These are phyloP conservation scores for Oreortyx pictus DNA, from an alignment of 2,797 vertebrate genomes.

Conservation along the genomic window DNA sequence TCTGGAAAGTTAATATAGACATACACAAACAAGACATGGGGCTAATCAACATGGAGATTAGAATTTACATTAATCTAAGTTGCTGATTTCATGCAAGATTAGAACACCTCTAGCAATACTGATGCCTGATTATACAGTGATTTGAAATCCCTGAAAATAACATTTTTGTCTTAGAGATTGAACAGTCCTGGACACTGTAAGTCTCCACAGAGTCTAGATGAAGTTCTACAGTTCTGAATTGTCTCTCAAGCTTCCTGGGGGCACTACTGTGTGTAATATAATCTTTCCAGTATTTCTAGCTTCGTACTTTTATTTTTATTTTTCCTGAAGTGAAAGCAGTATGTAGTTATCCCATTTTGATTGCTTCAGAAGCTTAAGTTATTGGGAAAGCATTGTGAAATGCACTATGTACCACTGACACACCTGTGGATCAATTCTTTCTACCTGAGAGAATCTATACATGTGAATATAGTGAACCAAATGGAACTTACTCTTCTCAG, in stretches of 20 bases:
- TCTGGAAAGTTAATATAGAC: neutral
- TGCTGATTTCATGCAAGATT: neutral
- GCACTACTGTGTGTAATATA: neutral
- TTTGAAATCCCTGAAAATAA: neutral
- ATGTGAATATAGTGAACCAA: fast-evolving
- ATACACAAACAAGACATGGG: neutral
- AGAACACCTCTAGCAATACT: neutral
- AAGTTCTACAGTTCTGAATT: neutral
- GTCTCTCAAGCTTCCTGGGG: neutral
- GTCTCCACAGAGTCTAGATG: neutral
- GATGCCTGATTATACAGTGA: neutral
- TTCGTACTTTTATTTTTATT: neutral
- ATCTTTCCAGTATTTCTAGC: neutral
- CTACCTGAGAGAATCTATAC: fast-evolving
- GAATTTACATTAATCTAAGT: neutral
- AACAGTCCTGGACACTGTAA: neutral
- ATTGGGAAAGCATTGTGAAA: neutral
- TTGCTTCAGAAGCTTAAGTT: neutral
- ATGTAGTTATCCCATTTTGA: neutral
- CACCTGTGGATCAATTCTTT: neutral
- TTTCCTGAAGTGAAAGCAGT: neutral
- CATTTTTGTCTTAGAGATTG: neutral
- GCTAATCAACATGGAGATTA: neutral
- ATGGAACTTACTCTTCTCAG: neutral
- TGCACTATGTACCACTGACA: neutral